Base-by-base conservation (phyloP, 2,113 vertebrate species). In the Percina caprodes region DNA sequence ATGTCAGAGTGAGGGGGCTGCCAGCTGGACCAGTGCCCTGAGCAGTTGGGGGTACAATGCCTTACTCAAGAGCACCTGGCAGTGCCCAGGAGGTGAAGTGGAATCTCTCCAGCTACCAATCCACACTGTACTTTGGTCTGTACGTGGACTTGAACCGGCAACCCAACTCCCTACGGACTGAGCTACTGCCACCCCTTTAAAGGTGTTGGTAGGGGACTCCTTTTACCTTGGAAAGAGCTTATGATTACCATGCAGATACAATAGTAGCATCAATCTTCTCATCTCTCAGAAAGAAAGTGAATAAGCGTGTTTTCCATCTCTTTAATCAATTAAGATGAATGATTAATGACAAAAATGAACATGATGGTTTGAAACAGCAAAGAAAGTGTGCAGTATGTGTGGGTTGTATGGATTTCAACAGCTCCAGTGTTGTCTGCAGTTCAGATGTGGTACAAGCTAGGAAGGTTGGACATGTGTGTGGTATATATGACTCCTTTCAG, bases 401-500 rank as follows among this genome's bases (percentile, higher is more conserved):
- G 71, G 66, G 79, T 76, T 82, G 70, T 83, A 84, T 70, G 46
- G 21, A 78, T 79, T 86, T 91, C 90, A 91, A 58, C 86, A 84
- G 72, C 84, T 80, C 70, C 59, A 83, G 54, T 61, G 48, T 67
- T 81, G 86, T 84, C 85, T 90, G 74, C 76, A 71, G 80, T 61
- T 90, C 85, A 90, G 88, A 87, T 89, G 84, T 84, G 88, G 86
- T 75, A 80, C 65, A 77, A 75, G 74, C 59, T 78, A 15, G 26
- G 56, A 84, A 80, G 76, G 67, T 86, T 75, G 80, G 65, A 91
- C 90, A 92, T 89, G 87, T 91, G 92, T 90, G 91, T 82, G 91
- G 90, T 92, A 92, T 94, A 94, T 93, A 88, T 85, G 91, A 92
- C 90, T 94, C 90, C 88, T 86, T 80, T 80, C 79, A 89, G 91